Evolutionary conservation across 37 sponge, comb jelly and placozoan genomes (phyloP).

Genomic region (Chondrosia reniformis): DNA sequence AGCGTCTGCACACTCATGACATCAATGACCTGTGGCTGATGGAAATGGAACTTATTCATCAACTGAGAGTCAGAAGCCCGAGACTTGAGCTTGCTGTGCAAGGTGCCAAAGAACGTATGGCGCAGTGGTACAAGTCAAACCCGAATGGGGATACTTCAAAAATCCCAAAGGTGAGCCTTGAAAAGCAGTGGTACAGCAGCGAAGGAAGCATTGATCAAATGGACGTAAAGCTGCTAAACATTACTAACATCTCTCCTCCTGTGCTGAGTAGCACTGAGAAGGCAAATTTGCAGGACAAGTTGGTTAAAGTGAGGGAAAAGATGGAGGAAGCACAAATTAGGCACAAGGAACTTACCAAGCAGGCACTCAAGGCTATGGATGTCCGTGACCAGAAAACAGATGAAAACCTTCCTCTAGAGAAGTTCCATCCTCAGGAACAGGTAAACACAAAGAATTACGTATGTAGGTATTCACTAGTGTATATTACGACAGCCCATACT

Average conservation of each 20-base stretch:
- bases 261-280: constrained; percentile 16
- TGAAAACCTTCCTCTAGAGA: background rate
- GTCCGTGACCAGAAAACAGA: background rate
- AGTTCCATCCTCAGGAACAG: constrained; percentile 21
- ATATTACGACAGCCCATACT: background rate
- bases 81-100: constrained; percentile 7
- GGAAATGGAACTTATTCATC: constrained; percentile 54
- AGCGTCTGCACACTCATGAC: background rate
- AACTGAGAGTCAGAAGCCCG: background rate
- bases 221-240: constrained; percentile 8
- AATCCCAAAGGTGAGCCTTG: background rate
- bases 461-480: constrained; percentile 2
- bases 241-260: background rate
- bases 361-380: constrained; percentile 13
- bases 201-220: background rate
- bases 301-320: constrained; percentile 18
- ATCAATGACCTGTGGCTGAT: constrained; percentile 24
- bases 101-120: constrained; percentile 25
- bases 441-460: background rate
- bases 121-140: background rate
- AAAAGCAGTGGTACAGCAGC: background rate
- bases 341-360: background rate
- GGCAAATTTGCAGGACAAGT: background rate
- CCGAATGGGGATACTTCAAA: background rate
- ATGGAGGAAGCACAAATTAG: background rate